These are phyloP conservation scores for Chrosomus eos DNA, from an alignment of 2,797 vertebrate genomes.

Conservation along the genomic window DNA sequence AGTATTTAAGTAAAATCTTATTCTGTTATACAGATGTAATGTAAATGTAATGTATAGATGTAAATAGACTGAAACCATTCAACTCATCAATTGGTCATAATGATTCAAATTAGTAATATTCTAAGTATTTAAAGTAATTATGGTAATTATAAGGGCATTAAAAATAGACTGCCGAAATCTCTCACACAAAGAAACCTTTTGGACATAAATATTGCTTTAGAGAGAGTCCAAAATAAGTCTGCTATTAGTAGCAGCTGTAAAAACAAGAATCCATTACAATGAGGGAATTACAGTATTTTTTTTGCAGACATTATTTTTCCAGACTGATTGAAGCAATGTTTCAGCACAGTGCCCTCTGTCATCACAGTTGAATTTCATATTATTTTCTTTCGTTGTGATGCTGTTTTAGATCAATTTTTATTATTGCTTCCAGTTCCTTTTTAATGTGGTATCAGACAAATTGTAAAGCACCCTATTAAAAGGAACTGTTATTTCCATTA, in stretches of 20 bases:
- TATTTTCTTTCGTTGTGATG: not conserved
- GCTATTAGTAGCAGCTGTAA: not conserved
- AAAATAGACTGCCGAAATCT: not conserved
- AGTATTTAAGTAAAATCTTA: not conserved
- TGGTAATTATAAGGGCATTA: no score
- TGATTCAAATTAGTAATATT: not conserved
- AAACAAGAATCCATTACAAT: not conserved
- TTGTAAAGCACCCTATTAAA: not conserved
- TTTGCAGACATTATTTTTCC: not conserved
- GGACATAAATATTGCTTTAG: not conserved
- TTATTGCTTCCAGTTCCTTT: not conserved
- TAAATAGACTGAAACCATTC: not conserved
- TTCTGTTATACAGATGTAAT: not conserved
- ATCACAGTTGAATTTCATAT: not conserved
- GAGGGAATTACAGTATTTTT: not conserved
- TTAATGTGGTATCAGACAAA: not conserved
- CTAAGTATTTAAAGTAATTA: not conserved
- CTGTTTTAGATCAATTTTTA: not conserved
- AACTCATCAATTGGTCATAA: not conserved
- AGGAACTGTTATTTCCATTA: slow-evolving; percentile 25
- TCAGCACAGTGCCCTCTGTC: not conserved
- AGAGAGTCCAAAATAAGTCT: not conserved
- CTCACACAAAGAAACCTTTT: not conserved
- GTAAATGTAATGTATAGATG: no score
- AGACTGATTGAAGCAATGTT: not conserved